Conservation (phyloP, 2,797 vertebrate genomes). For the Anolis apletophallus region DNA sequence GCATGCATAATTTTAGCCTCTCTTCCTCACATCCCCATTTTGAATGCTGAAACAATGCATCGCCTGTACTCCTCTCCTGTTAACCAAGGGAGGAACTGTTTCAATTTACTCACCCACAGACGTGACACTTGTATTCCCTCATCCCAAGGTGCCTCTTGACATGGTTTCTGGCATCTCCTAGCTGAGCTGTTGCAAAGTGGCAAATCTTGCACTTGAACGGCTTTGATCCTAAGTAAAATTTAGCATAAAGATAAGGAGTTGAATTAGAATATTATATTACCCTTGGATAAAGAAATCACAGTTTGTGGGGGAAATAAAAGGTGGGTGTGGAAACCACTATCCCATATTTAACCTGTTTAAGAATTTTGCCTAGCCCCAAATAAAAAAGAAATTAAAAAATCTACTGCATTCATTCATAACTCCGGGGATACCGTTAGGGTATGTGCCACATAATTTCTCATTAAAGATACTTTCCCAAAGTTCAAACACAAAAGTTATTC, state of each 20-base stretch:
- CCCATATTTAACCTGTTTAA: slow-evolving; percentile 67
- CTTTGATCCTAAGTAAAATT: slow-evolving; percentile 92
- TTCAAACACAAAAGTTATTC: slow-evolving; percentile 46
- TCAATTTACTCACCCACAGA: slow-evolving; percentile 95
- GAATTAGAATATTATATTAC: slow-evolving; percentile 76
- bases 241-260: slow-evolving; percentile 77
- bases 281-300: slow-evolving; percentile 69
- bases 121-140: slow-evolving; percentile 98
- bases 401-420: slow-evolving; percentile 58
- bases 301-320: slow-evolving; percentile 61
- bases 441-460: slow-evolving; percentile 45
- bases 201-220: slow-evolving; percentile 99
- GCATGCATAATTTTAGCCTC: slow-evolving; percentile 82
- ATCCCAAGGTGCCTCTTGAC: slow-evolving; percentile 99
- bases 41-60: slow-evolving; percentile 78
- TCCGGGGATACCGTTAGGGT: slow-evolving; percentile 39
- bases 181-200: slow-evolving; percentile 98
- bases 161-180: slow-evolving; percentile 98
- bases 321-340: slow-evolving; percentile 36
- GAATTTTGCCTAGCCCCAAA: slow-evolving; percentile 60
- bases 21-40: slow-evolving; percentile 74
- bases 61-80: slow-evolving; percentile 63
- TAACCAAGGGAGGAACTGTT: slow-evolving; percentile 64
- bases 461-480: slow-evolving; percentile 50
- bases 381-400: slow-evolving; percentile 33